Conservation (phyloP, 1,140 invertebrate species). For the Radopholus similis region DNA sequence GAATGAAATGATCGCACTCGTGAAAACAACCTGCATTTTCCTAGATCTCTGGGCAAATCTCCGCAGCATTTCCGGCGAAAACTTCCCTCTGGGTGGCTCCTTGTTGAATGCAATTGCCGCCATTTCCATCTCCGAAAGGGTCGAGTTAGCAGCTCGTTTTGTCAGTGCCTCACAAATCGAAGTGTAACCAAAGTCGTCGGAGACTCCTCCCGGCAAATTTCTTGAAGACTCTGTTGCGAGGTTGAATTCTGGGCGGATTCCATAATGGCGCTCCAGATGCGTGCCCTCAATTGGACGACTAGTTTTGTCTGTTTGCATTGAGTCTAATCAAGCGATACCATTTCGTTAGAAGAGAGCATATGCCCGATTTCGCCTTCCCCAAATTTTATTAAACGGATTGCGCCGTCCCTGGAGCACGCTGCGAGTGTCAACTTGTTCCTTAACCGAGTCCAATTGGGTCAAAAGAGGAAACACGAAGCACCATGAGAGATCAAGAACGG, state of each 20-base stretch:
- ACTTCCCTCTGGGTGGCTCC: background rate
- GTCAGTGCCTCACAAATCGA: slow-evolving; percentile 3
- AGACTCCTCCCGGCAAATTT: background rate
- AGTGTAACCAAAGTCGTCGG: slow-evolving; percentile 17
- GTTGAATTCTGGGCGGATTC: background rate
- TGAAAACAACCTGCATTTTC: too few species aligned
- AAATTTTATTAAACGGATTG: slow-evolving; percentile 11
- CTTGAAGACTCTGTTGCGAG: too few species aligned
- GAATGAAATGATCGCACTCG: too few species aligned
- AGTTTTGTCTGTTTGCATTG: background rate
- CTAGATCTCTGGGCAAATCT: background rate
- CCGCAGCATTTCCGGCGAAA: slow-evolving; percentile 1
- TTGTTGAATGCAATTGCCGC: background rate
- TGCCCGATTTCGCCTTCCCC: slow-evolving; percentile 19
- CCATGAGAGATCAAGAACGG: slow-evolving; percentile 25
- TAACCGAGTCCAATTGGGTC: background rate
- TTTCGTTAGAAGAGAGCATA: slow-evolving; percentile 17
- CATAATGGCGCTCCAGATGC: background rate
- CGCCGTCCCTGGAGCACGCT: slow-evolving; percentile 18
- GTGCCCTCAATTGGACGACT: slow-evolving; percentile 5
- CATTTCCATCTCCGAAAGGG: background rate
- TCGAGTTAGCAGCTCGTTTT: background rate
- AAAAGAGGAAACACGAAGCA: background rate
- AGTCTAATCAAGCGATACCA: background rate
- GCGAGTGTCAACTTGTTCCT: slow-evolving; percentile 19